Base-by-base conservation (phyloP, 2,113 vertebrate species). In the Elaphurus davidianus region DNA sequence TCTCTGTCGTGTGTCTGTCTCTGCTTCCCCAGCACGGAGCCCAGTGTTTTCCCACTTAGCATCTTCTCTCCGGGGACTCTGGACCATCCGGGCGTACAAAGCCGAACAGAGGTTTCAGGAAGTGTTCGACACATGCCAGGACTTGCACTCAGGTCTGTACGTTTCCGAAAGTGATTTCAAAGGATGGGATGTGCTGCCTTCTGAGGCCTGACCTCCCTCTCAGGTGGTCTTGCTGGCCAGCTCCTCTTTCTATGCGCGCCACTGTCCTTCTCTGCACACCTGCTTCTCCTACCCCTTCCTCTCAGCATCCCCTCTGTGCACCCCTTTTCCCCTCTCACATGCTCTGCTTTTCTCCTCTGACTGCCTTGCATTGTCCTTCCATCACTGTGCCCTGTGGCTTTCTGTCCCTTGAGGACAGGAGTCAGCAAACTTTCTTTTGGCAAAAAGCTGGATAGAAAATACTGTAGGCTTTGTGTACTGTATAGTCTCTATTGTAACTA, bases 141-240 rank as follows among this genome's bases (percentile, higher is more conserved):
- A 99, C 98, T 99, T 99, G 85, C 99, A 99, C 97, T 99, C 99
- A 98, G 99, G 99, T 99, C 97, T 97, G 99, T 98, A 79, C 33
- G 52, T 43, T 87, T 83, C 82, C 57, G 60, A 13, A 62, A 45
- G 28, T 23, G 33, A 4, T 45, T 81, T 86, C 71, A 25, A 19
- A 40, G 36, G 45, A n/a, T 28, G 27, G 13, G 23, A 5, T 45
- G 12, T 5, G 5, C 28, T 8, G 3, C 21, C 45, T 14, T 13
- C 60, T 52, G 2, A 2, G 76, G 1, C 50, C 36, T 40, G 23
- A 54, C 17, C 40, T 30, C 33, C 28, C 4, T 30, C 28, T 19
- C 11, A 15, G 13, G 12, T 36, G 50, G 33, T 54, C 60, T 11
- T 33, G 25, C 8, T 25, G 40, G 15, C 74, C 3, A 0, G 27